Evolutionary conservation across 2,113 vertebrate genomes (phyloP).

Genomic region (Xiphophorus maculatus): DNA sequence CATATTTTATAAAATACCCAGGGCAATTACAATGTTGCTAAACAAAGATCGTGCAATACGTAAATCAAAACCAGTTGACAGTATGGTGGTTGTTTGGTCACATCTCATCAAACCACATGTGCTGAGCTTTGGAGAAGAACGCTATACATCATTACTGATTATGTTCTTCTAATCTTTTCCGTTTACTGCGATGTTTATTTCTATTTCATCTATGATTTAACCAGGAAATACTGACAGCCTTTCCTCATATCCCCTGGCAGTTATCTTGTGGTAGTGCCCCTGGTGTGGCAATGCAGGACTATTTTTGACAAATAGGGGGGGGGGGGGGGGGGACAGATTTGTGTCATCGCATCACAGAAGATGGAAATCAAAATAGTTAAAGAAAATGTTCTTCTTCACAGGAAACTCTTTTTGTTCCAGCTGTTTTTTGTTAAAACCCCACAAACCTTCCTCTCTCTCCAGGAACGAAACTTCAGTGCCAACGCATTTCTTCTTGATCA

Average conservation of each 20-base stretch:
- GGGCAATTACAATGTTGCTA: neutral
- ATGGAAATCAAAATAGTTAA: neutral
- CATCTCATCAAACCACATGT: neutral
- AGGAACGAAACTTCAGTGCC: constrained; percentile 84
- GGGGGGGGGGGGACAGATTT: no score
- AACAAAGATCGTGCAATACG: neutral
- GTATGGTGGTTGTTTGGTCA: neutral
- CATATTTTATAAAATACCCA: neutral
- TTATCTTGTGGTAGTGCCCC: neutral
- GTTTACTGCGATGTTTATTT: neutral
- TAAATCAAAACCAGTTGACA: neutral
- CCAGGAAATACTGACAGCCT: neutral
- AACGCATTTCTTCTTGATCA: constrained; percentile 92
- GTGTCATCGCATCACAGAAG: neutral
- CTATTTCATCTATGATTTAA: neutral
- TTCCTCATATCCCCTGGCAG: neutral
- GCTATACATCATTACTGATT: neutral
- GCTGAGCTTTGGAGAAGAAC: neutral
- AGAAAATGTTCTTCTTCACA: neutral
- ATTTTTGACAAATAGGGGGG: neutral
- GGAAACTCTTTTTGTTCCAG: neutral
- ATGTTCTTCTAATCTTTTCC: neutral
- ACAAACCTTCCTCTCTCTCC: neutral
- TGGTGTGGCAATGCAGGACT: neutral
- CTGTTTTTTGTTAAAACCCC: neutral